These are phyloP conservation scores for Rhaphigaster nebulosa DNA, from an alignment of 2,888 invertebrate species.

Conservation along the genomic window DNA sequence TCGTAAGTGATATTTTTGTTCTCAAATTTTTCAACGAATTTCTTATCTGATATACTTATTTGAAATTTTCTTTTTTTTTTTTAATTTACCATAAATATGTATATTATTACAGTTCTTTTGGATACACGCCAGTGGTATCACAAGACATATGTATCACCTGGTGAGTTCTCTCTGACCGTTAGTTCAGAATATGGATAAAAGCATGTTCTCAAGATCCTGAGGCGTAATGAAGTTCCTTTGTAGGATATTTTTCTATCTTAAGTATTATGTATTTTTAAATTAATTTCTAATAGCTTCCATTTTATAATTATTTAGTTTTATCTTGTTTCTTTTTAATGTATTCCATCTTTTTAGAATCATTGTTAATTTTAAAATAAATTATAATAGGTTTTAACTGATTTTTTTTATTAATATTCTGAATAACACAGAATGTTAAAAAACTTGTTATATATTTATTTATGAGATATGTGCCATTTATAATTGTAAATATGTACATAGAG, in stretches of 20 bases:
- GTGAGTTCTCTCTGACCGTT: slow-evolving; percentile 87
- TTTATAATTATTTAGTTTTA: slow-evolving; percentile 18
- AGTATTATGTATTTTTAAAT: background rate
- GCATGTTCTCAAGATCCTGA: background rate
- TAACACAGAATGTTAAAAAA: background rate
- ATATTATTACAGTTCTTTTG: slow-evolving; percentile 77
- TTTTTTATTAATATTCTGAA: slow-evolving; percentile 10
- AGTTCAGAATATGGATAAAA: slow-evolving; percentile 90
- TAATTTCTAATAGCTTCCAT: slow-evolving; percentile 4
- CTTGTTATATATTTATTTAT: slow-evolving; percentile 22
- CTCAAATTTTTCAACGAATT: background rate
- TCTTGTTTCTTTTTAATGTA: slow-evolving; percentile 10
- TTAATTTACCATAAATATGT: slow-evolving; percentile 56
- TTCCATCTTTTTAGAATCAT: slow-evolving; percentile 16
- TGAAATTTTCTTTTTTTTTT: background rate
- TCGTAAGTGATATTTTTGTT: slow-evolving; percentile 71
- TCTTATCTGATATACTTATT: background rate
- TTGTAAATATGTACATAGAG: slow-evolving; percentile 45
- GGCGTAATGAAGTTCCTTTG: background rate
- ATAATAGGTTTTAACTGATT: slow-evolving; percentile 23
- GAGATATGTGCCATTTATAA: slow-evolving; percentile 18
- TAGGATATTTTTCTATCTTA: background rate
- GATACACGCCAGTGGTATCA: slow-evolving; percentile 95
- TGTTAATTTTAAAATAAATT: slow-evolving; percentile 36
- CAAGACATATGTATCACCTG: slow-evolving; percentile 84